Evolutionary conservation across 2,113 vertebrate species (phyloP).

Genomic region (Vicugna pacos): DNA sequence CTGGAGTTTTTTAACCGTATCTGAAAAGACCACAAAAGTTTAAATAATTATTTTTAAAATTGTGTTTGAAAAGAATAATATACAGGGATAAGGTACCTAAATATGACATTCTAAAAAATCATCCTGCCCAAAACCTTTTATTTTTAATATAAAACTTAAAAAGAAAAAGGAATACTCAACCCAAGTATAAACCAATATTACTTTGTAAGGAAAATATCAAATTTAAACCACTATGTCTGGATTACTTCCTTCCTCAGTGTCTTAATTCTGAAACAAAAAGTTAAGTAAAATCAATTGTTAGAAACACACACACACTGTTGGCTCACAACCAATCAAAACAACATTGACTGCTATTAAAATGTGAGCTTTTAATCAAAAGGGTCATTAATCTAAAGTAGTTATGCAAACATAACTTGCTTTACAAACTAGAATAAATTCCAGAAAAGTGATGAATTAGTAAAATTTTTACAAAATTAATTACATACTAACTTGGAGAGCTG

Average conservation of each 20-base stretch:
- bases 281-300: constrained; percentile 39
- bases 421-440: constrained; percentile 28
- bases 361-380: constrained; percentile 47
- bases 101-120: not conserved
- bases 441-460: not conserved
- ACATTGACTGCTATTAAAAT: not conserved
- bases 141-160: constrained; percentile 48
- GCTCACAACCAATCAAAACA: constrained; percentile 49
- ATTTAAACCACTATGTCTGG: constrained; percentile 35
- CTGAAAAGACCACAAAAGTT: constrained; percentile 82
- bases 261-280: constrained; percentile 59
- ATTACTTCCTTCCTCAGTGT: constrained; percentile 3
- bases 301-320: constrained; percentile 9
- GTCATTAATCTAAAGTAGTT: not conserved
- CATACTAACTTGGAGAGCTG: not conserved
- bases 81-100: not conserved
- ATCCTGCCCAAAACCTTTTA: not conserved
- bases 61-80: not conserved
- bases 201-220: constrained; percentile 44
- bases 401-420: not conserved
- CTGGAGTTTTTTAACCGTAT: constrained; percentile 97
- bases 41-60: not conserved
- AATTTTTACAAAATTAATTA: constrained; percentile 41
- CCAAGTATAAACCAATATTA: not conserved
- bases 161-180: constrained; percentile 21